Base-by-base conservation (phyloP, 2,888 invertebrate genomes). In the Philereme transversata region DNA sequence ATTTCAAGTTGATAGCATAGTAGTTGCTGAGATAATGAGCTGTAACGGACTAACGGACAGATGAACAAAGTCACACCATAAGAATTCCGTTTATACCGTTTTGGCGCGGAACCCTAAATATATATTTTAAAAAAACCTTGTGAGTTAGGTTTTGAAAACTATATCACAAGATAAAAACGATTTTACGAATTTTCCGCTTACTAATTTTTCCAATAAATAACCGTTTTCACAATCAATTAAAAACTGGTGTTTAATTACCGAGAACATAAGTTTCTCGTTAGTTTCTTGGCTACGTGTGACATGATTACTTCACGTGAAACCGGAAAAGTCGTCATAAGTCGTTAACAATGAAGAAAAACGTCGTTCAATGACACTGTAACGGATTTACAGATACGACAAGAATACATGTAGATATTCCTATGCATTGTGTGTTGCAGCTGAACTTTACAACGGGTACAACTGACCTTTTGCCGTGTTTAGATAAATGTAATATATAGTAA, bases 161-260 rank as follows among this genome's bases (percentile, higher is more conserved):
- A n/a, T n/a, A n/a, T n/a, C n/a, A n/a, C n/a, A n/a, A n/a, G n/a
- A n/a, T n/a, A n/a, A n/a, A n/a, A n/a, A n/a, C n/a, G n/a, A n/a
- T n/a, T n/a, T n/a, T n/a, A n/a, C n/a, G n/a, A n/a, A n/a, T n/a
- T n/a, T 22, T 22, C 22, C 22, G 3, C 22, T 22, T 22, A 22
- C 22, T 22, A 44, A 36, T 38, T 52, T 58, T 52, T 58, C 58
- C 58, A 53, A 22, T 47, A 38, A 41, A 40, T 41, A 57, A 8
- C 34, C 10, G 11, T 35, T 52, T 43, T 41, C 47, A 9, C 0
- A 57, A 46, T 46, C 51, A 51, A 58, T 58, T 52, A 48, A 52
- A 52, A 48, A 48, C 47, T 22, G 7, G 41, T 58, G n/a, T 57
- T 48, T 43, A 11, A 35, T n/a, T 34, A n/a, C 35, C 35, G 5